Percentiles rank a stretch among this genome's conserved stretches.
phyloP scores from a whole-genome alignment of 2,113 vertebrate genomes.

The Pterophyllum scalare region DNA sequence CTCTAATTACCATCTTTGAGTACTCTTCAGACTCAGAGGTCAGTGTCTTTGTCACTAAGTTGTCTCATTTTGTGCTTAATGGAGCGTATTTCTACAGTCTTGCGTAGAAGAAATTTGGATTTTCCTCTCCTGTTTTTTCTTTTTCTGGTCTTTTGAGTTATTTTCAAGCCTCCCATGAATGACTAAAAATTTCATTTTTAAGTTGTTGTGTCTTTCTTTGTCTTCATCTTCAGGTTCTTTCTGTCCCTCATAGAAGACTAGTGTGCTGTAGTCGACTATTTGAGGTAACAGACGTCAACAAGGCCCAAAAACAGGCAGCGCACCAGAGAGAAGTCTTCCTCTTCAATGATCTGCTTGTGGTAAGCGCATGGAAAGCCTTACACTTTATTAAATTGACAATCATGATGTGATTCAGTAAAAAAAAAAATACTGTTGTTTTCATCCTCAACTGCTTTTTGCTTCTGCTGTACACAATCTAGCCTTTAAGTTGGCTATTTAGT shows the following conservation, averaged over 20 bases:
- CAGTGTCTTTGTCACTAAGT: background rate
- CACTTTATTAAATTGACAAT: background rate
- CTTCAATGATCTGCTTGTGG: conserved; percentile 98
- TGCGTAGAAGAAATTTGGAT: background rate
- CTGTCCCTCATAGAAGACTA: conserved; percentile 92
- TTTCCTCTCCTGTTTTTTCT: background rate
- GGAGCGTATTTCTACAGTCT: background rate
- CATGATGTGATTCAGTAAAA: background rate
- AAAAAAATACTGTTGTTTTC: background rate
- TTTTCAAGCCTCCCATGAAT: background rate
- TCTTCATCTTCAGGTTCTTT: conserved; percentile 86
- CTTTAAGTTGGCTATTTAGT: conserved; percentile 55
- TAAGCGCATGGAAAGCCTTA: conserved; percentile 65
- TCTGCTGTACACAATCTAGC: background rate
- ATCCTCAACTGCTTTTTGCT: background rate
- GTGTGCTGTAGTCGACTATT: conserved; percentile 98
- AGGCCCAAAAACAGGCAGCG: conserved; percentile 95
- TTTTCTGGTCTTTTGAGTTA: background rate
- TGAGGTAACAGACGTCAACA: conserved; percentile 95
- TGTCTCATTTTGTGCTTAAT: conserved; percentile 2
- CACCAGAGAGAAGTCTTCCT: conserved; percentile 99
- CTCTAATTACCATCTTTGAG: background rate
- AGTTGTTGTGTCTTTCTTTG: background rate
- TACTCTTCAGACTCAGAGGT: background rate
- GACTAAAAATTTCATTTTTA: background rate